Evolutionary conservation across 2,888 invertebrate genomes (phyloP).

Genomic region (Allacma fusca): DNA sequence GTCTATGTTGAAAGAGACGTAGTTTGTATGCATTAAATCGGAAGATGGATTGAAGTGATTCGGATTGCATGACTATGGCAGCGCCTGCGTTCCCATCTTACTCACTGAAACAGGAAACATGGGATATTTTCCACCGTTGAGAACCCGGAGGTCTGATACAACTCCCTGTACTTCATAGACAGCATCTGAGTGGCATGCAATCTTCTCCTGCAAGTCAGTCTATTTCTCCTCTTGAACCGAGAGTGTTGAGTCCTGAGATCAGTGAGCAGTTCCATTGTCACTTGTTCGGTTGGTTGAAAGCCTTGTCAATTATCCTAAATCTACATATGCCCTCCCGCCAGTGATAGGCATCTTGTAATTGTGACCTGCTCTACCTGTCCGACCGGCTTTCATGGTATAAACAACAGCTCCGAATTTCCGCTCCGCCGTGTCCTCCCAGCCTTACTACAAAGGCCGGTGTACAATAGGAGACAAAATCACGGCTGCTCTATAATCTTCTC

Average conservation of each 20-base stretch:
- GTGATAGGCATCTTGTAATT: too few species aligned
- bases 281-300: background rate
- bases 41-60: conserved; percentile 22
- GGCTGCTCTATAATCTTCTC: too few species aligned
- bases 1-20: background rate
- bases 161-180: background rate
- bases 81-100: conserved; percentile 36
- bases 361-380: background rate
- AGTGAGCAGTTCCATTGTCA: conserved; percentile 4
- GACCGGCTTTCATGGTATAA: too few species aligned
- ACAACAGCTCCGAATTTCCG: too few species aligned
- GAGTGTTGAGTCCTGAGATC: conserved; percentile 11
- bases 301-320: background rate
- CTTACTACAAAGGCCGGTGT: too few species aligned
- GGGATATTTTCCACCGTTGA: conserved; percentile 3
- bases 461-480: too few species aligned
- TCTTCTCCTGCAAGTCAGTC: conserved; percentile 17
- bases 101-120: conserved; percentile 8
- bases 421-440: too few species aligned
- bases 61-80: background rate
- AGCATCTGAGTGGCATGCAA: conserved; percentile 38
- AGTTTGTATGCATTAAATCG: conserved; percentile 20
- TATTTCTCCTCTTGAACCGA: conserved; percentile 4
- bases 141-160: background rate
- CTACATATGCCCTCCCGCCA: too few species aligned